phyloP scores from a whole-genome alignment of 2,888 invertebrate species.

The Aphodius granarius region DNA sequence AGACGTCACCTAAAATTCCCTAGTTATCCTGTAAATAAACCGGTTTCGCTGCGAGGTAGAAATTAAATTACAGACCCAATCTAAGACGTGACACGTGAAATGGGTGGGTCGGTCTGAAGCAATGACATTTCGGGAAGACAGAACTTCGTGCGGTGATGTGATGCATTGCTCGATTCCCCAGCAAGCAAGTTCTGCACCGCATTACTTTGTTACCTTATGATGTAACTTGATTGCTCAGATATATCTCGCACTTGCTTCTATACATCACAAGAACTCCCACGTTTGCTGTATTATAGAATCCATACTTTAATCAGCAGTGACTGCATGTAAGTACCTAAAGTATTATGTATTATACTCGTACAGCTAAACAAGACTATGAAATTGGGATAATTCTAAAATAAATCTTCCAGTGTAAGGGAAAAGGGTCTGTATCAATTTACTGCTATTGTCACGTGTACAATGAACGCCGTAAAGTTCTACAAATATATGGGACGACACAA shows the following conservation, averaged over 20 bases:
- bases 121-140: conserved; percentile 24
- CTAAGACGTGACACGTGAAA: conserved; percentile 25
- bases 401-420: no score
- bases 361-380: no score
- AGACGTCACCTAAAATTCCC: conserved; percentile 1
- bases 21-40: conserved; percentile 22
- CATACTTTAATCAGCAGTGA: background rate
- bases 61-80: conserved; percentile 25
- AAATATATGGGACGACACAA: no score
- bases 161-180: conserved; percentile 27
- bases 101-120: conserved; percentile 24
- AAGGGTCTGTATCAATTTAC: no score
- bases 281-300: background rate
- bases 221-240: conserved; percentile 25
- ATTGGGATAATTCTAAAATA: no score
- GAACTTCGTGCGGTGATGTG: conserved; percentile 26
- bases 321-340: background rate
- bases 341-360: background rate
- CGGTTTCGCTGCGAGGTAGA: conserved; percentile 17
- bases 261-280: background rate
- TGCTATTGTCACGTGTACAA: no score
- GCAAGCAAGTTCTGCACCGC: conserved; percentile 24
- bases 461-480: no score
- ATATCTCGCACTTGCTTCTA: conserved; percentile 10
- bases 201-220: conserved; percentile 24